Evolutionary conservation across 1,140 invertebrate genomes (phyloP).

Genomic region (Drosophila burlai): DNA sequence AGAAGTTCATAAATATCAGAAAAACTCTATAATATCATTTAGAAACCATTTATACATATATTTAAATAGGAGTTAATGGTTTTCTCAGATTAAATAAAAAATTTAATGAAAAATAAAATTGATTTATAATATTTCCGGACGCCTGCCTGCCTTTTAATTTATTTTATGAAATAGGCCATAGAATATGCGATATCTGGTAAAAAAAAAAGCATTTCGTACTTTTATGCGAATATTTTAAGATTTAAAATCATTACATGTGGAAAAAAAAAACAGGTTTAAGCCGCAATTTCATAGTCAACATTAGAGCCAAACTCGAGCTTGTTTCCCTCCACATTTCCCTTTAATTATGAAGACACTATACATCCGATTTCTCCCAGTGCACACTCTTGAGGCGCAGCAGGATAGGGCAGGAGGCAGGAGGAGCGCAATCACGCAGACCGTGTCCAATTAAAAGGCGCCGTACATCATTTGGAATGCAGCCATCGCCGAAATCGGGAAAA

Average conservation of each 20-base stretch:
- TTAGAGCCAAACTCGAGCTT: neutral
- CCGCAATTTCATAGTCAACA: neutral
- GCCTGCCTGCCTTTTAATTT: neutral
- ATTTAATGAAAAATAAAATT: too few relatives aligned
- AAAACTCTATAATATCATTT: too few relatives aligned
- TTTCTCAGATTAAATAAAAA: too few relatives aligned
- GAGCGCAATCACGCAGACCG: slow-evolving; percentile 74
- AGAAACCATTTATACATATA: too few relatives aligned
- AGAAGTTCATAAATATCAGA: too few relatives aligned
- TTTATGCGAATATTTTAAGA: neutral
- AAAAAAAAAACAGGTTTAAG: neutral
- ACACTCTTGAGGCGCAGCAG: slow-evolving; percentile 22
- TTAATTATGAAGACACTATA: neutral
- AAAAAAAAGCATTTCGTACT: neutral
- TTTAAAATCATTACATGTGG: neutral
- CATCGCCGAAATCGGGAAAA: slow-evolving; percentile 58
- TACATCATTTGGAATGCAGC: slow-evolving; percentile 78
- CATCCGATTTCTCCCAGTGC: slow-evolving; percentile 9
- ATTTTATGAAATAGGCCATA: neutral
- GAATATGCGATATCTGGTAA: neutral
- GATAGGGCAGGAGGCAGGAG: slow-evolving; percentile 7
- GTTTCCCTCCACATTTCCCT: neutral
- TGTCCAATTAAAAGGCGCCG: slow-evolving; percentile 83
- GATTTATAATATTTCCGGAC: neutral
- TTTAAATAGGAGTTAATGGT: too few relatives aligned